Percentiles rank a stretch among this genome's conserved stretches.
Evolutionary conservation across 1,140 invertebrate genomes (phyloP).

Genomic region (Catajapyx aquilonaris): DNA sequence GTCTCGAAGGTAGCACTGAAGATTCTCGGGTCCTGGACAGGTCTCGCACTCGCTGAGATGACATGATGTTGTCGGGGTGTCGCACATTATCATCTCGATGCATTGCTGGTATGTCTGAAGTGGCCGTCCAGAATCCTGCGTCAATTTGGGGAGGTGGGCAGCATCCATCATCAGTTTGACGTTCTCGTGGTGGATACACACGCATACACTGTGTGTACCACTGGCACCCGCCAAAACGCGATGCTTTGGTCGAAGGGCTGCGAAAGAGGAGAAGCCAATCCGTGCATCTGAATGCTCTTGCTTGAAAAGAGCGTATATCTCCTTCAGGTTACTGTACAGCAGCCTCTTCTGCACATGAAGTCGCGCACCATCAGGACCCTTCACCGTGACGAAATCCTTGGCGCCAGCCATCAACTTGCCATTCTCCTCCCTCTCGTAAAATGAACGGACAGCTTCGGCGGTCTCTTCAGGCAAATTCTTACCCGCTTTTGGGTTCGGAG

Average conservation of each 20-base stretch:
- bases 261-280: slow-evolving; percentile 7
- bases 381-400: slow-evolving; percentile 4
- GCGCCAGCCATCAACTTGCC: slow-evolving; percentile 4
- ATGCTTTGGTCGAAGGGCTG: not conserved
- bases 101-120: slow-evolving; percentile 9
- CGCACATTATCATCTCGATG: slow-evolving; percentile 9
- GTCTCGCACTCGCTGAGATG: slow-evolving; percentile 6
- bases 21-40: slow-evolving; percentile 7
- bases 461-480: too few species aligned
- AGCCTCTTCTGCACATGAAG: too few species aligned
- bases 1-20: slow-evolving; percentile 5
- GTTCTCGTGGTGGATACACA: slow-evolving; percentile 11
- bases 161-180: slow-evolving; percentile 13
- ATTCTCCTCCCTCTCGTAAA: too few species aligned
- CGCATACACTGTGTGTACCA: slow-evolving; percentile 13
- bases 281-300: not conserved
- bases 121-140: not conserved
- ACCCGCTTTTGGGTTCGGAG: too few species aligned
- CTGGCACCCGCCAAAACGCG: slow-evolving; percentile 5
- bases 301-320: slow-evolving; percentile 3
- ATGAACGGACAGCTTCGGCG: too few species aligned
- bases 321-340: slow-evolving; percentile 3
- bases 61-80: slow-evolving; percentile 5
- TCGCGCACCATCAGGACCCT: not conserved
- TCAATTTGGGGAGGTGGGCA: slow-evolving; percentile 1